phyloP scores from a whole-genome alignment of 2,888 invertebrate species.

The Rotaria sp. region DNA sequence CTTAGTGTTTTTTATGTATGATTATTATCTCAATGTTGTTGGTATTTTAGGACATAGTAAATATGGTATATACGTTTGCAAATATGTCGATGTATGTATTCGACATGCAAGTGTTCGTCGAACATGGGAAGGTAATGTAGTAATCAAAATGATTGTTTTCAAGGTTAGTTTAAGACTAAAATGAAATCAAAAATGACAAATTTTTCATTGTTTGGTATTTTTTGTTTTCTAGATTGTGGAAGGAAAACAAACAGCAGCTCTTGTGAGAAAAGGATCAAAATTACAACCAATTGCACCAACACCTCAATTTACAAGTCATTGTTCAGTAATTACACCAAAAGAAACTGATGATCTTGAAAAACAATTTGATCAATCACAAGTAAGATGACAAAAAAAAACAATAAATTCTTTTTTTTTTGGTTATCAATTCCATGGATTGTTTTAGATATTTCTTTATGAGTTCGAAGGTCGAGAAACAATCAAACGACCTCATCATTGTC shows the following conservation, averaged over 20 bases:
- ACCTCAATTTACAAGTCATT: conserved; percentile 36
- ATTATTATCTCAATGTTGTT: not conserved
- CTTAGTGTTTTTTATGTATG: not conserved
- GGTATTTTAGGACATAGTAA: conserved; percentile 34
- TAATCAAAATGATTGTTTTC: conserved; percentile 39
- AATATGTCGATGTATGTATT: conserved; percentile 33
- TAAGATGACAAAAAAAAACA: not conserved
- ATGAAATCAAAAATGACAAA: not conserved
- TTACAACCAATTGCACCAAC: conserved; percentile 36
- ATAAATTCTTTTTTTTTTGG: no score
- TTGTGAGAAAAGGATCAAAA: conserved; percentile 37
- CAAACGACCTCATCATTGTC: conserved; percentile 31
- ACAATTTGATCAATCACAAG: conserved; percentile 39
- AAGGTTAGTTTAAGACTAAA: not conserved
- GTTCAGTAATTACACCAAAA: conserved; percentile 36
- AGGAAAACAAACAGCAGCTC: conserved; percentile 36
- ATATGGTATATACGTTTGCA: conserved; percentile 36
- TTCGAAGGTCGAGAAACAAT: conserved; percentile 29
- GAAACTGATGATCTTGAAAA: conserved; percentile 34
- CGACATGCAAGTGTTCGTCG: conserved; percentile 23
- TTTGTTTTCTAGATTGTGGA: conserved; percentile 25
- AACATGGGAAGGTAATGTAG: conserved; percentile 29
- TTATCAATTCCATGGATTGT: not conserved
- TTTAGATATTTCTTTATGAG: conserved; percentile 38
- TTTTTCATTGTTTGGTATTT: not conserved